phyloP scores from a whole-genome alignment of 2,888 invertebrate genomes.

The Neria commutata region DNA sequence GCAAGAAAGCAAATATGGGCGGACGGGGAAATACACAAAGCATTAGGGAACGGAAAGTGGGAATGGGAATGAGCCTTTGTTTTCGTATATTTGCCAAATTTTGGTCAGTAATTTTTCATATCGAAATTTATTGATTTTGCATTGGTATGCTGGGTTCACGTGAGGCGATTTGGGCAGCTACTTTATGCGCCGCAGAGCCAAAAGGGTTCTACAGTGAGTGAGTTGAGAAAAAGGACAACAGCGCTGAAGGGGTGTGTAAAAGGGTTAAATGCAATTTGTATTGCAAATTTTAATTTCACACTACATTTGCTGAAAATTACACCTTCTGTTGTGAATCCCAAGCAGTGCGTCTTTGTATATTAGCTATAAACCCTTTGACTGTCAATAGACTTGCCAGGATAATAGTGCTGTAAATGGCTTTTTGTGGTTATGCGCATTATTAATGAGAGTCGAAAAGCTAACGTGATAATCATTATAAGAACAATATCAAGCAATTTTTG shows the following conservation, averaged over 20 bases:
- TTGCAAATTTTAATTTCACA: conserved; percentile 49
- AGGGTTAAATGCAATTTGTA: neutral
- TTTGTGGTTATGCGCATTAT: too few relatives aligned
- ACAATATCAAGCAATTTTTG: too few relatives aligned
- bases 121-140: neutral
- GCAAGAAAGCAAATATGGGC: neutral
- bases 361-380: neutral
- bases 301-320: conserved; percentile 42
- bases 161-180: too few relatives aligned
- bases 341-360: neutral
- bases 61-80: neutral
- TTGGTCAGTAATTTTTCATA: conserved; percentile 2
- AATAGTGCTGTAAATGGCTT: too few relatives aligned
- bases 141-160: neutral
- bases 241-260: too few relatives aligned
- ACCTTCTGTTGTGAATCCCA: neutral
- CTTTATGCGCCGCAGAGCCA: neutral
- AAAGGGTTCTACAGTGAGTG: conserved; percentile 16
- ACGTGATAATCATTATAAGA: too few relatives aligned
- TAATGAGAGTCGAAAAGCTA: too few relatives aligned
- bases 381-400: too few relatives aligned
- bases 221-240: neutral
- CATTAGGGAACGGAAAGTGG: conserved; percentile 3
- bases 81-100: neutral
- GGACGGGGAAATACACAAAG: neutral